Evolutionary conservation across 2,888 invertebrate species (phyloP), one percentile per base, ranked within the genome.

Genomic region (Cerceris ruficornis): DNA sequence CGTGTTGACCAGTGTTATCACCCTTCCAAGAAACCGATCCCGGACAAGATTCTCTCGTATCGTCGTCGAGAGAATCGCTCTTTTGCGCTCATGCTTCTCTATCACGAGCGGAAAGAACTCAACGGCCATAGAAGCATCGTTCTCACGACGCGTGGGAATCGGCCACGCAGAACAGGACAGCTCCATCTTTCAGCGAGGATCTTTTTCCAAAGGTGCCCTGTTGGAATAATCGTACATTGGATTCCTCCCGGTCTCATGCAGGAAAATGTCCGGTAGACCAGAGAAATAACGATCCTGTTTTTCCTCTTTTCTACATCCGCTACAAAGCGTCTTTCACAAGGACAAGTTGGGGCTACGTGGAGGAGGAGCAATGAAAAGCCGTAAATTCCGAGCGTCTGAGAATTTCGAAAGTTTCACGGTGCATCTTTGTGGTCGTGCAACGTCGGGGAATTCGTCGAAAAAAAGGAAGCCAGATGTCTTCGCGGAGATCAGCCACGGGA

Each of bases 131-230:
- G 81, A 83, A 81, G 76, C 72, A 68, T 75, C 75, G 73, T 81
- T 82, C 80, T 83, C 83, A 77, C 83, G 83, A 67, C 75, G 59
- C 82, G 82, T 83, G 82, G 82, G 82, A 83, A 83, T 75, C 64
- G 49, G 41, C 58, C 59, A 66, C 69, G 69, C 60, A 55, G 72
- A 69, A 55, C 69, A 55, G 65, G 68, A 71, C 50, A 67, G 15
- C 46, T 54, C 62, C 64, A 80, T 80, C 74, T 46, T 68, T 68
- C 77, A 57, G 55, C 72, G 28, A 57, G 68, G 77, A 69, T 69
- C 72, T 77, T 77, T 77, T 75, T 81, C 71, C 69, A 71, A 42
- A 69, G 62, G 62, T 69, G 80, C 73, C 78, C 68, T 69, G 80
- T 76, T 69, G 77, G 86, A 86, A 86, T 82, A 84, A 75, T 80